A percentile compares a stretch with the other conserved stretches of the same genome.
Evolutionary conservation across 1,140 invertebrate species (phyloP).

Genomic region (Eueides isabella): DNA sequence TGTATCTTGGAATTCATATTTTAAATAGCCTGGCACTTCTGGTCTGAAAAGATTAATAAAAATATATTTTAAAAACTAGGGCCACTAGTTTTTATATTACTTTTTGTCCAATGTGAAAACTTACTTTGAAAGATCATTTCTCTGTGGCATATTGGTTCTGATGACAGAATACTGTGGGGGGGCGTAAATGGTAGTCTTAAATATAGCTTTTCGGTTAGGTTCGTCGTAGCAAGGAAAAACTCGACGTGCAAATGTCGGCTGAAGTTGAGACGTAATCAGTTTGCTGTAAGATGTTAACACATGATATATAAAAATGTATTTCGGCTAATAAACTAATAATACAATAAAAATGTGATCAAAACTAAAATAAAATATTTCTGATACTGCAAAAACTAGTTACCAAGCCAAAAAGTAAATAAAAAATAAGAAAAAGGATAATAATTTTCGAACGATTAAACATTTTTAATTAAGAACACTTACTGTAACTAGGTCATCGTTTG

Average conservation of each 20-base stretch:
- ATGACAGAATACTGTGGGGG: slow-evolving; percentile 57
- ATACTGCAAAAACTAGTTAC: too few relatives aligned
- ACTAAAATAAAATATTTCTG: too few relatives aligned
- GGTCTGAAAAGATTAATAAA: slow-evolving; percentile 52
- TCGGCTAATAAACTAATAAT: too few relatives aligned
- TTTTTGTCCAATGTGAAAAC: too few relatives aligned
- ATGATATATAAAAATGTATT: too few relatives aligned
- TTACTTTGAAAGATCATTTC: slow-evolving; percentile 58
- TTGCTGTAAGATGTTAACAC: slow-evolving; percentile 78
- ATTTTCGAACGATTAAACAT: too few relatives aligned
- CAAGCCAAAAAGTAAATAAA: too few relatives aligned
- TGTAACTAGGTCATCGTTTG: too few relatives aligned
- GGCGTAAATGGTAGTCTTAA: slow-evolving; percentile 71
- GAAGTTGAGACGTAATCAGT: slow-evolving; percentile 90
- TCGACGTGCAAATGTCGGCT: slow-evolving; percentile 89
- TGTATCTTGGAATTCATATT: slow-evolving; percentile 72
- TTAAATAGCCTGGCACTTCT: slow-evolving; percentile 50
- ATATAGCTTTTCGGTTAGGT: slow-evolving; percentile 84
- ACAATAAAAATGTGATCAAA: too few relatives aligned
- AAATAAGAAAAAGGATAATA: too few relatives aligned
- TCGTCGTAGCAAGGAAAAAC: slow-evolving; percentile 96
- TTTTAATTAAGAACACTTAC: too few relatives aligned
- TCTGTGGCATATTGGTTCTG: slow-evolving; percentile 66
- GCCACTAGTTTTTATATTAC: too few relatives aligned
- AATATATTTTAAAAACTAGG: slow-evolving; percentile 17